Evolutionary conservation across 2,888 invertebrate genomes (phyloP).

Genomic region (Plebejus argus): DNA sequence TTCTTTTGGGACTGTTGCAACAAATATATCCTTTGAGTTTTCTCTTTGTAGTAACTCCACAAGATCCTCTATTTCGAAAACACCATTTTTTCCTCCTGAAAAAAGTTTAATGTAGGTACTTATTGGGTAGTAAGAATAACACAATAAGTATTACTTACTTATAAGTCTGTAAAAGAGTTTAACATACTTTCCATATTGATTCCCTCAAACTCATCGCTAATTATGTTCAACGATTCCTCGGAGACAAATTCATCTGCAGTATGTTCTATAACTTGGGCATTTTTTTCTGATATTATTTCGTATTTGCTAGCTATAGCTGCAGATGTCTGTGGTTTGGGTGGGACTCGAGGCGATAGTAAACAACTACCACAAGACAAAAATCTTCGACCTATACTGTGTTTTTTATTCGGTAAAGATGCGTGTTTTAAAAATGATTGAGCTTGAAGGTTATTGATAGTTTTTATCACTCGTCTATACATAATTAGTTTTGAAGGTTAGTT

Average conservation of each 20-base stretch:
- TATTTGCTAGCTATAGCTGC: conserved; percentile 82
- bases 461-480: conserved; percentile 31
- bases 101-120: conserved; percentile 43
- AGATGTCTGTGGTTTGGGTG: conserved; percentile 60
- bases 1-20: conserved; percentile 86
- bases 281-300: conserved; percentile 86
- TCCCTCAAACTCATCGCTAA: conserved; percentile 84
- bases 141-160: neutral
- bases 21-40: conserved; percentile 90
- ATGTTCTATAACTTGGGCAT: conserved; percentile 86
- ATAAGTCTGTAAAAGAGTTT: conserved; percentile 4
- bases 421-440: conserved; percentile 5
- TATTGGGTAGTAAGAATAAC: neutral
- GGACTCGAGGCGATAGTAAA: conserved; percentile 63
- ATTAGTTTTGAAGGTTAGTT: conserved; percentile 29
- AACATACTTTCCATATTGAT: conserved; percentile 80
- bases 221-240: conserved; percentile 56
- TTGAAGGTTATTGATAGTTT: conserved; percentile 27
- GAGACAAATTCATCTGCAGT: conserved; percentile 83
- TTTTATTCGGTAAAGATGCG: conserved; percentile 24
- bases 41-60: conserved; percentile 88
- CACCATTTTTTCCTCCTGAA: conserved; percentile 90
- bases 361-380: conserved; percentile 65
- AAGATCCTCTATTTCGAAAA: conserved; percentile 93
- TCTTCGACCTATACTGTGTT: conserved; percentile 39